Base-by-base conservation (phyloP, 1,140 invertebrate species). In the Probaryconus sp. region DNA sequence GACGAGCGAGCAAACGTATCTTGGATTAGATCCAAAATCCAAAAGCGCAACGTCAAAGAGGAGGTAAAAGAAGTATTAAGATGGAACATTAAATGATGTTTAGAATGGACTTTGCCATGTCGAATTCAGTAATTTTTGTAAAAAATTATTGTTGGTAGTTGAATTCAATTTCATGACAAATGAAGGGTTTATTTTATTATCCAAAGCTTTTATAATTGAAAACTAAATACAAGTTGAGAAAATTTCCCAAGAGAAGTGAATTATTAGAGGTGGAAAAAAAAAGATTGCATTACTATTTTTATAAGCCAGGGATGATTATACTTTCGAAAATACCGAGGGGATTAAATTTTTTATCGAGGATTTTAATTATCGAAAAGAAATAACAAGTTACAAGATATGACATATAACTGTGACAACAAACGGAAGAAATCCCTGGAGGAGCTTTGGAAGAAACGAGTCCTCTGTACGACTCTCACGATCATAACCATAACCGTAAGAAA, bases 61-160 rank as follows among this genome's bases (percentile, higher is more conserved):
- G 43, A 56, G 30, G 24, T 13, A 14, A 10, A 53, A 64, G 48
- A 50, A 45, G 11, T 68, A 7, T 10, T 9, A 31, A 64, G 58
- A 75, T 69, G 50, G 58, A 69, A 69, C 64, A 75, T 75, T 63
- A 75, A 75, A 64, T 75, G 56, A 75, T 56, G 64, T 74, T 68
- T 74, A 53, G 50, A 74, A 64, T 56, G 51, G 40, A 55, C 45
- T 65, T 73, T 61, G 50, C 61, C 61, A 58, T 56, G 33, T 45
- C 37, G 33, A 56, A 63, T 64, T 51, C n/a, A n/a, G n/a, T n/a
- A n/a, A n/a, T n/a, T n/a, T n/a, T n/a, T n/a, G n/a, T n/a, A n/a
- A n/a, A n/a, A n/a, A n/a, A n/a, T n/a, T n/a, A n/a, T n/a, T n/a
- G n/a, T n/a, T n/a, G n/a, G n/a, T n/a, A n/a, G n/a, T n/a, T n/a